Conservation (phyloP, 2,113 vertebrate species). For the Gallinago paraguaiae region DNA sequence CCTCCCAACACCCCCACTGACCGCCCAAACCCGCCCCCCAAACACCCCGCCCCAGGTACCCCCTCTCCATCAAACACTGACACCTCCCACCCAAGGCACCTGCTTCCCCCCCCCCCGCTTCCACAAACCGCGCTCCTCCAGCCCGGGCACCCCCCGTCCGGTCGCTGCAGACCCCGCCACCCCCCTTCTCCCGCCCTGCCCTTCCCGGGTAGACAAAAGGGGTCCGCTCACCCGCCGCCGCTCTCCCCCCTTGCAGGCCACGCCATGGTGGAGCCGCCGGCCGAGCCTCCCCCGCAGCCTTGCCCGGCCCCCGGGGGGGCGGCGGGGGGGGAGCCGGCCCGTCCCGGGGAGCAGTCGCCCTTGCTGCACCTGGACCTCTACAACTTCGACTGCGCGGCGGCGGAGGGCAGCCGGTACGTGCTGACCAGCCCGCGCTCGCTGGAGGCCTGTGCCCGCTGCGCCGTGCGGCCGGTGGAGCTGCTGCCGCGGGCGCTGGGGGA, state of each 20-base stretch:
- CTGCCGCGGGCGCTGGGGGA: constrained; percentile 85
- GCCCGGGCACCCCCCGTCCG: neutral
- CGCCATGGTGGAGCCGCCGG: constrained; percentile 75
- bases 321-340: constrained; percentile 36
- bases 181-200: neutral
- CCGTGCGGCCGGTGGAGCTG: constrained; percentile 94
- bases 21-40: neutral
- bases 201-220: neutral
- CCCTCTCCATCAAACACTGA: no score
- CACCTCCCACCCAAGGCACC: neutral
- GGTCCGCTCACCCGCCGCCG: neutral
- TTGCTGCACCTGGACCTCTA: constrained; percentile 92
- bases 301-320: constrained; percentile 66
- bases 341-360: constrained; percentile 75
- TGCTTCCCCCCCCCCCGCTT: neutral
- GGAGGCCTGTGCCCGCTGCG: constrained; percentile 94
- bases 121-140: neutral
- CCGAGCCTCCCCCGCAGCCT: constrained; percentile 39
- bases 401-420: constrained; percentile 96
- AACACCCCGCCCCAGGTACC: neutral
- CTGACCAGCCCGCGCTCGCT: constrained; percentile 94
- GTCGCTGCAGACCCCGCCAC: neutral
- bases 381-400: constrained; percentile 91
- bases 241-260: constrained; percentile 26
- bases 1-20: no score